These are phyloP conservation scores for Drosophila parabipectinata DNA, from an alignment of 1,140 invertebrate genomes.

Conservation along the genomic window DNA sequence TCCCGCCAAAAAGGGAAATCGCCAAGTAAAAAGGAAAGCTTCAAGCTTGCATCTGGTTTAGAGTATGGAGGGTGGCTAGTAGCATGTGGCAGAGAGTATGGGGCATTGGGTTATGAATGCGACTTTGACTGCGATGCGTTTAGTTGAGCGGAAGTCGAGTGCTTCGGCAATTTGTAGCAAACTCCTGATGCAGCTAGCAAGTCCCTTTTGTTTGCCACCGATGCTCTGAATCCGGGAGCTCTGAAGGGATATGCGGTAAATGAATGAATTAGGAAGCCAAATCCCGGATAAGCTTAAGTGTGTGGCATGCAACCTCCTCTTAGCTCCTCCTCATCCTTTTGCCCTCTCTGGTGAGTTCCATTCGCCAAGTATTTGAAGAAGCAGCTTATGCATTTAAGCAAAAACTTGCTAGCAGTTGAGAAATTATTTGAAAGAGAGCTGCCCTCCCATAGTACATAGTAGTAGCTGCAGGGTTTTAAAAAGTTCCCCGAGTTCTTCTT, in stretches of 20 bases:
- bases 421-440: slow-evolving; percentile 13
- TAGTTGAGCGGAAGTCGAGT: slow-evolving; percentile 77
- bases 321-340: neutral
- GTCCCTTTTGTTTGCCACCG: slow-evolving; percentile 33
- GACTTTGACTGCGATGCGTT: slow-evolving; percentile 66
- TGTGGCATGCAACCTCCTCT: slow-evolving; percentile 31
- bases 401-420: slow-evolving; percentile 1
- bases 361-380: slow-evolving; percentile 14
- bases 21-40: slow-evolving; percentile 11
- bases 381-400: slow-evolving; percentile 4
- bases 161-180: slow-evolving; percentile 76
- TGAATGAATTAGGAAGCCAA: slow-evolving; percentile 56
- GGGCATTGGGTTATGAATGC: slow-evolving; percentile 32
- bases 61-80: neutral
- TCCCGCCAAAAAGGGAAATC: neutral
- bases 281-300: slow-evolving; percentile 56
- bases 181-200: slow-evolving; percentile 34
- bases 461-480: neutral
- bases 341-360: neutral
- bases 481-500: neutral
- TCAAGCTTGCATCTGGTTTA: neutral
- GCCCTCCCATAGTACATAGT: too few species aligned
- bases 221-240: slow-evolving; percentile 5
- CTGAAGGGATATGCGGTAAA: slow-evolving; percentile 52
- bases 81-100: neutral